Conservation (phyloP, 2,797 vertebrate species). For the Cheirogaleus major region DNA sequence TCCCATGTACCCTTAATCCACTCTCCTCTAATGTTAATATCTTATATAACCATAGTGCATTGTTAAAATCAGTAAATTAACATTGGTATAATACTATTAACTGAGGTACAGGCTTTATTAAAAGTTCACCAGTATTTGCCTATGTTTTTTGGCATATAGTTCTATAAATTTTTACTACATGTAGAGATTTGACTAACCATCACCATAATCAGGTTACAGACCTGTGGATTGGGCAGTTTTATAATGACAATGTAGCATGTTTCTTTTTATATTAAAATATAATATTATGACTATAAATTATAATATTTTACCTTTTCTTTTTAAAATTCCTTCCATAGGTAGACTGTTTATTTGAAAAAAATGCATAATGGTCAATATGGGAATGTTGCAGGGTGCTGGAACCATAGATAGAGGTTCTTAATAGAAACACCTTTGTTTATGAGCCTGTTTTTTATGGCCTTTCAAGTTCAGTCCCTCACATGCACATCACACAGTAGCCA, state of each 20-base stretch:
- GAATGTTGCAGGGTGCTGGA: background rate
- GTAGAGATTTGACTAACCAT: background rate
- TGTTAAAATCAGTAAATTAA: background rate
- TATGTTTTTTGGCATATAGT: background rate
- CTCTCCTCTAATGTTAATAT: background rate
- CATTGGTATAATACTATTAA: background rate
- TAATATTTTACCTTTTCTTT: background rate
- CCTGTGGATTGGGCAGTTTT: background rate
- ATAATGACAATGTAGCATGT: background rate
- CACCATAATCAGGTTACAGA: background rate
- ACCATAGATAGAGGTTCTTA: background rate
- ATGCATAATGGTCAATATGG: background rate
- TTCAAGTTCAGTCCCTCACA: background rate
- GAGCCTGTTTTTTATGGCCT: background rate
- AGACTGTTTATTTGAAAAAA: background rate
- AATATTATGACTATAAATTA: background rate
- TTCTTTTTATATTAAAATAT: slow-evolving; percentile 23
- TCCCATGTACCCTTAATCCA: background rate
- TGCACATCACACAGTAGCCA: background rate
- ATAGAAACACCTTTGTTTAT: background rate
- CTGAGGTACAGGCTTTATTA: background rate
- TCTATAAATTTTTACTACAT: background rate
- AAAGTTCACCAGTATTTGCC: background rate
- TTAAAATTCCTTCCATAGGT: background rate
- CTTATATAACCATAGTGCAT: background rate